phyloP scores from a whole-genome alignment of 2,113 vertebrate genomes.

The Bubo bubo region DNA sequence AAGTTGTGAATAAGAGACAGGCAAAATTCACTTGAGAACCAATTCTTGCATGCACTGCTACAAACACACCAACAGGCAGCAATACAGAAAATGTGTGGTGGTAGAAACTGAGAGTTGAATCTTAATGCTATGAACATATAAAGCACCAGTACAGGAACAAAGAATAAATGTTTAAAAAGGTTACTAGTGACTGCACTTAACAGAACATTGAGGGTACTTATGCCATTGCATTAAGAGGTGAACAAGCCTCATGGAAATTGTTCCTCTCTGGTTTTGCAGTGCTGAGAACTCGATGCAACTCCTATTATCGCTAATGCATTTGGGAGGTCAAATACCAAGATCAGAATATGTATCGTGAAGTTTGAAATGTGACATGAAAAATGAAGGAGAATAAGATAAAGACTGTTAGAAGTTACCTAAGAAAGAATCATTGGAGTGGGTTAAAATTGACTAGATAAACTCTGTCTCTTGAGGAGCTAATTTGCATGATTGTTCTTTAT shows the following conservation, averaged over 20 bases:
- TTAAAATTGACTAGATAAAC: background rate
- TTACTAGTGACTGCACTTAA: background rate
- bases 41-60: background rate
- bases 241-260: background rate
- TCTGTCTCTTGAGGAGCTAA: background rate
- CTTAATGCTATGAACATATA: background rate
- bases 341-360: background rate
- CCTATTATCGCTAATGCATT: background rate
- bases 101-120: background rate
- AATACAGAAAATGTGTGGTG: background rate
- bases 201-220: background rate
- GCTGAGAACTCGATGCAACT: background rate
- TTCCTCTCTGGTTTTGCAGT: background rate
- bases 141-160: background rate
- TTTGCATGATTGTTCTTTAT: background rate
- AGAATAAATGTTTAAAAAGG: background rate
- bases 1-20: background rate
- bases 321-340: background rate
- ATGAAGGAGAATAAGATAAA: background rate
- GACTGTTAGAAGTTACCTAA: background rate
- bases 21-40: background rate
- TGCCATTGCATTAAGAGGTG: accelerated
- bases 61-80: background rate
- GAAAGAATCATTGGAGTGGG: background rate
- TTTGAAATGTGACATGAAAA: background rate